These are phyloP conservation scores for Aphis craccivora DNA, from an alignment of 1,140 invertebrate species.

Conservation along the genomic window DNA sequence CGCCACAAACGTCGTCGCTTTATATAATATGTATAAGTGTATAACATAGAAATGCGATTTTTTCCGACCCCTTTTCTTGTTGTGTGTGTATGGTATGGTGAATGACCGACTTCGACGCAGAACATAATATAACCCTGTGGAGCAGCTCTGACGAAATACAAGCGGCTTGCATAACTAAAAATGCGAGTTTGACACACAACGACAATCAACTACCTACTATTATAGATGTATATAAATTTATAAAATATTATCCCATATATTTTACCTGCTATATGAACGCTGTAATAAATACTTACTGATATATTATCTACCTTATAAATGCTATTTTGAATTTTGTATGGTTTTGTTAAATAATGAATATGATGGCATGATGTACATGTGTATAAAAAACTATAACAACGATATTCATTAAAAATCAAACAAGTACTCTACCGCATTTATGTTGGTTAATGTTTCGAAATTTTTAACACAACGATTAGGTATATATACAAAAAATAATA, in stretches of 20 bases:
- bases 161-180: neutral
- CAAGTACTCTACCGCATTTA: no score
- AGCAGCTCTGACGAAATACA: neutral
- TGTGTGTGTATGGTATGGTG: neutral
- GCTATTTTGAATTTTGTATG: neutral
- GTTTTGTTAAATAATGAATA: no score
- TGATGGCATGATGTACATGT: neutral
- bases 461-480: no score
- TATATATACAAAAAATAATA: no score
- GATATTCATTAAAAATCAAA: neutral
- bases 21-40: neutral
- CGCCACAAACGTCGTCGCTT: neutral
- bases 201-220: neutral
- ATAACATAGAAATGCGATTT: slow-evolving; percentile 13
- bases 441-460: no score
- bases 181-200: neutral
- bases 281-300: no score
- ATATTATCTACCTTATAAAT: no score
- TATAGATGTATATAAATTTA: neutral
- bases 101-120: neutral
- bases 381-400: neutral
- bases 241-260: neutral
- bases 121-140: neutral
- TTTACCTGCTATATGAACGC: neutral
- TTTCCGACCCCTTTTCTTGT: neutral